Conservation (phyloP, 2,888 invertebrate genomes). For the Acronicta aceris region DNA sequence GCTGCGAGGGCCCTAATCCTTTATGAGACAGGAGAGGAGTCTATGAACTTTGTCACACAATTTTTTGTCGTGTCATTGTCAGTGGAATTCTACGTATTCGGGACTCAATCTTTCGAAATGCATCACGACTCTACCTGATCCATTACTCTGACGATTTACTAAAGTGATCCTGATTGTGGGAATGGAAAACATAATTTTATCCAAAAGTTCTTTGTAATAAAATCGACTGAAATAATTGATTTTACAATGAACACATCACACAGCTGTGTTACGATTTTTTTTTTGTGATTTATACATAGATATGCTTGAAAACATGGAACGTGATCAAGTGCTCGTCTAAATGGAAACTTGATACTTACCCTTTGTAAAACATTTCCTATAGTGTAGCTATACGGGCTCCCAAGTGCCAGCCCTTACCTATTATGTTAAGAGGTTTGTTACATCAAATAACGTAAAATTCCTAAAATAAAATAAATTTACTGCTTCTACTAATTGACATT, state of each 20-base stretch:
- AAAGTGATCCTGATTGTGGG: slow-evolving; percentile 40
- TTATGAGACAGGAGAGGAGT: slow-evolving; percentile 68
- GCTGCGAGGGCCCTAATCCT: slow-evolving; percentile 81
- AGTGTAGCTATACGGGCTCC: slow-evolving; percentile 58
- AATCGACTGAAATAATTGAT: slow-evolving; percentile 20
- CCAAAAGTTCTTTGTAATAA: slow-evolving; percentile 18
- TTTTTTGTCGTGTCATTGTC: slow-evolving; percentile 69
- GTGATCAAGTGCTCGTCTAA: slow-evolving; percentile 65
- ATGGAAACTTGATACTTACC: slow-evolving; percentile 63
- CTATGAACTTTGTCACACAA: slow-evolving; percentile 78
- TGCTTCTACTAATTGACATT: slow-evolving; percentile 11
- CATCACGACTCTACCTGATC: slow-evolving; percentile 56
- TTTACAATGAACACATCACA: slow-evolving; percentile 16
- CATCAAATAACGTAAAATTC: neutral
- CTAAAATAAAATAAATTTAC: slow-evolving; percentile 10
- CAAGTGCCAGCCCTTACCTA: slow-evolving; percentile 26
- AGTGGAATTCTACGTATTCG: slow-evolving; percentile 66
- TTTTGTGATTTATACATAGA: slow-evolving; percentile 13
- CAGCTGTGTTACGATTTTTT: slow-evolving; percentile 20
- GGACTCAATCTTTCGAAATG: slow-evolving; percentile 52
- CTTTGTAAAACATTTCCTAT: slow-evolving; percentile 69
- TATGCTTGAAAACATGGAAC: slow-evolving; percentile 42
- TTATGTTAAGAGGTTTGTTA: slow-evolving; percentile 3
- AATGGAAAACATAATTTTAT: slow-evolving; percentile 25
- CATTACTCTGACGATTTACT: slow-evolving; percentile 49